Evolutionary conservation across 2,888 invertebrate genomes (phyloP), one percentile per base, ranked within the genome.

Genomic region (Chromoteleia sp.): DNA sequence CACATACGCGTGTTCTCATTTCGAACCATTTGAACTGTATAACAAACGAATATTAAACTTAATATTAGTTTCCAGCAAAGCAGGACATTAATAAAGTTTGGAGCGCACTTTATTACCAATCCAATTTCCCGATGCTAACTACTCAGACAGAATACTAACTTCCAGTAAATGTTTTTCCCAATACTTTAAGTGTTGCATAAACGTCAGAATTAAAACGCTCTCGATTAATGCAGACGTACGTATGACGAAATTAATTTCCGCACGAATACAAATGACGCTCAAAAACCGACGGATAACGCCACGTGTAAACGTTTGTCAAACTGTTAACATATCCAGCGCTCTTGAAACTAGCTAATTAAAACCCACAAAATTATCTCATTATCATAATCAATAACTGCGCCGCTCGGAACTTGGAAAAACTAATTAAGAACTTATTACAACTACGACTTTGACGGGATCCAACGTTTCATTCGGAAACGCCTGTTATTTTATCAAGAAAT

Each of bases 1-100:
- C n/a, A n/a, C n/a, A n/a, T n/a, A n/a, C 10, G 30, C 17, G 21
- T 36, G 25, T 54, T 61, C 45, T 17, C 29, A 59, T 63, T 45
- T 48, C 56, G 17, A 12, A 19, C 17, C 39, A 48, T 77, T 71
- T 39, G 56, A 65, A 61, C 36, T 17, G 41, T 17, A 63, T 21
- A 71, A 54, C 61, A 21, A 61, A 76, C 76, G 45, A 61, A 70
- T 70, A 70, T 77, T 70, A 63, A 70, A 70, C 70, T 77, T 77
- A 77, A 63, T 77, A 77, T 70, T 63, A 70, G 63, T 77, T 70
- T 36, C 54, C 30, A 33, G 68, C 36, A 74, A 76, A 59, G 59
- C 77, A 56, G 70, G 70, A 63, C 70, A 70, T 70, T 77, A 71
- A 78, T 71, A 65, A 71, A 78, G 71, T 78, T 79, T 78, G 43